A percentile compares a stretch with the other conserved stretches of the same genome.
Conservation (phyloP, 1,140 invertebrate genomes). For the Ditylenchus dipsaci region DNA sequence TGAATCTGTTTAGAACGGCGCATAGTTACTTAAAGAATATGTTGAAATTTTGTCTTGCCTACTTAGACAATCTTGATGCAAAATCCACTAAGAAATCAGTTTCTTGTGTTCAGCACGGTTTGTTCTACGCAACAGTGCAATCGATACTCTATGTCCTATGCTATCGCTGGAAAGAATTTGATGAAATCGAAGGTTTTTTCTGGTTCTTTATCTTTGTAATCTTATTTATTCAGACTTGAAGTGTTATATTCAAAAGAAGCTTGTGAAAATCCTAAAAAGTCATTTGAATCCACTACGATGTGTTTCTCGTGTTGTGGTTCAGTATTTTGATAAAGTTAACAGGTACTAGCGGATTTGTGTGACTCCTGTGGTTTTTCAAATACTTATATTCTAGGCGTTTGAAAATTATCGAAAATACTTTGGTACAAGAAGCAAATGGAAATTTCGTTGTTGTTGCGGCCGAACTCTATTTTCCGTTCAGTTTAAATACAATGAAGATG, state of each 20-base stretch:
- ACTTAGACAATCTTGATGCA: conserved; percentile 16
- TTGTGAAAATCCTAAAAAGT: conserved; percentile 37
- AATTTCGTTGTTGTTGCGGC: background rate
- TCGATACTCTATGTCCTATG: conserved; percentile 37
- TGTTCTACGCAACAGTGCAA: conserved; percentile 42
- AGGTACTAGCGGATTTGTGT: conserved; percentile 1
- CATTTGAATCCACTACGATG: conserved; percentile 35
- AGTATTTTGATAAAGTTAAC: conserved; percentile 38
- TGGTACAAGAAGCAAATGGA: background rate
- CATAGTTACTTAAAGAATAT: conserved; percentile 34
- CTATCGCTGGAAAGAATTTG: conserved; percentile 42
- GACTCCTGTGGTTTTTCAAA: too few species aligned
- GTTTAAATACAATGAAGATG: conserved; percentile 15
- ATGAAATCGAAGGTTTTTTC: conserved; percentile 14
- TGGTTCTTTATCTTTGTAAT: too few species aligned
- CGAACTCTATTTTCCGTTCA: conserved; percentile 23
- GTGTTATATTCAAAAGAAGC: conserved; percentile 29
- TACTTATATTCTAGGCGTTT: conserved; percentile 5
- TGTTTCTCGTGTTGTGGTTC: conserved; percentile 30
- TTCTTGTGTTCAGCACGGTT: conserved; percentile 34
- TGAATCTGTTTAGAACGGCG: conserved; percentile 16
- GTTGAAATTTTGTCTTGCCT: conserved; percentile 28
- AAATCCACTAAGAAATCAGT: conserved; percentile 1
- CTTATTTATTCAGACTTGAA: conserved; percentile 30
- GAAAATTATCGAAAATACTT: background rate